Base-by-base conservation (phyloP, 2,797 vertebrate genomes). In the Distichodus sexfasciatus region DNA sequence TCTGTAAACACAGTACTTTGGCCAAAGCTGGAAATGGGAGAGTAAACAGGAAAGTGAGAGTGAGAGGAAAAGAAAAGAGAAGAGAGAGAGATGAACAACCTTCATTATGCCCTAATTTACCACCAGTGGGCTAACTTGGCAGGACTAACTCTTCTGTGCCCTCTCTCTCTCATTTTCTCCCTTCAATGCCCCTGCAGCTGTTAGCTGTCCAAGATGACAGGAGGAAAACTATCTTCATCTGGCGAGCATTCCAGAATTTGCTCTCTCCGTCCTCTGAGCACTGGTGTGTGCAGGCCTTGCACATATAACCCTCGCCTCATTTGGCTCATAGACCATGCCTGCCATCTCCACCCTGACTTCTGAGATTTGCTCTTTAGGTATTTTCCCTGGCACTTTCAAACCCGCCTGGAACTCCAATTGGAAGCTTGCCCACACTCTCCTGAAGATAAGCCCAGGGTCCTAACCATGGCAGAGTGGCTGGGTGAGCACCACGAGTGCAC, bases 101-200 rank as follows among this genome's bases (percentile, higher is more conserved):
- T 75, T 70, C 60, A 70, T 61, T 70, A 66, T 48, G 54, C 66
- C 55, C 67, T 54, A 53, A 75, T 75, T 66, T 75, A 60, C 60
- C 57, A 60, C 33, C 66, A 69, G 66, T 58, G 33, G 66, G 60
- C 59, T 31, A 47, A 36, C 44, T 57, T 72, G 69, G 44, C 62
- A 72, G 51, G 53, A 58, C 44, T 10, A 59, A 31, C 59, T 61
- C 54, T 28, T 58, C 61, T 64, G 41, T 48, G 51, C 12, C 55
- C 61, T 38, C 4, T 6, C 36, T 38, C 15, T 35, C 31, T 58
- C 11, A 38, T 44, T 31, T n/a, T 58, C 8, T 65, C 61, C 33
- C 33, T 33, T 41, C 58, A 28, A 6, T 64, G 38, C 12, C 17
- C 43, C 55, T 58, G 51, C 53, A 71, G 69, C 69, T 65, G 53